Evolutionary conservation across 2,797 vertebrate genomes (phyloP).

Genomic region (Fistularia tabacaria): DNA sequence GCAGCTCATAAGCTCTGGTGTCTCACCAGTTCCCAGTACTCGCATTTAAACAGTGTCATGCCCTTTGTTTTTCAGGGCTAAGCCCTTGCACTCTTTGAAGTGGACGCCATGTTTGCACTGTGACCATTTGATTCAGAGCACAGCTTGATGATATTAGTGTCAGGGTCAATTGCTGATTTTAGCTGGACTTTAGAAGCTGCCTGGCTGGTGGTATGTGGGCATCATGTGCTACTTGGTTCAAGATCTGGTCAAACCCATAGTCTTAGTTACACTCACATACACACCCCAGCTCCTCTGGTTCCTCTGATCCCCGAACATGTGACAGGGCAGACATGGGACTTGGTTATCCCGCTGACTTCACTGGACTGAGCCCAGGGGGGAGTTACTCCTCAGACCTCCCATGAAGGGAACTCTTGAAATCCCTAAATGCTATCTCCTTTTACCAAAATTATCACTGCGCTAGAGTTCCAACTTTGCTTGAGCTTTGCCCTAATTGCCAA

Average conservation of each 20-base stretch:
- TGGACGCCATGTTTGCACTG: constrained; percentile 59
- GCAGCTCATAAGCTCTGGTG: constrained; percentile 28
- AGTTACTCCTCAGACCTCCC: constrained; percentile 54
- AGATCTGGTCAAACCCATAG: constrained; percentile 61
- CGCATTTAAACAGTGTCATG: constrained; percentile 54
- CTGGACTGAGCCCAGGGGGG: constrained; percentile 31
- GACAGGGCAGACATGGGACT: constrained; percentile 65
- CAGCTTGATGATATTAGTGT: constrained; percentile 69
- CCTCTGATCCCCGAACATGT: constrained; percentile 70
- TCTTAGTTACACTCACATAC: constrained; percentile 55
- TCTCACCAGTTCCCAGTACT: constrained; percentile 31
- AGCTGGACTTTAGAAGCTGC: constrained; percentile 47
- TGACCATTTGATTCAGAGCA: constrained; percentile 50
- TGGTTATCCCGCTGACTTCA: constrained; percentile 48
- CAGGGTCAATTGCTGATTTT: constrained; percentile 64
- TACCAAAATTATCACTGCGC: constrained; percentile 2
- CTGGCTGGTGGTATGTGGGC: constrained; percentile 45
- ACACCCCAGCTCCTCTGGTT: constrained; percentile 39
- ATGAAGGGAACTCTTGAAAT: constrained; percentile 27
- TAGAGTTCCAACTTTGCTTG: too few relatives aligned
- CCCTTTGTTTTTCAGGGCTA: constrained; percentile 53
- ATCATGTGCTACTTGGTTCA: constrained; percentile 68
- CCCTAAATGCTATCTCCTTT: constrained; percentile 13
- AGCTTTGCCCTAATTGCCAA: constrained; percentile 7
- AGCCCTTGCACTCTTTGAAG: constrained; percentile 58